Conservation (phyloP, 1,140 invertebrate genomes). For the Drosophila suzukii region DNA sequence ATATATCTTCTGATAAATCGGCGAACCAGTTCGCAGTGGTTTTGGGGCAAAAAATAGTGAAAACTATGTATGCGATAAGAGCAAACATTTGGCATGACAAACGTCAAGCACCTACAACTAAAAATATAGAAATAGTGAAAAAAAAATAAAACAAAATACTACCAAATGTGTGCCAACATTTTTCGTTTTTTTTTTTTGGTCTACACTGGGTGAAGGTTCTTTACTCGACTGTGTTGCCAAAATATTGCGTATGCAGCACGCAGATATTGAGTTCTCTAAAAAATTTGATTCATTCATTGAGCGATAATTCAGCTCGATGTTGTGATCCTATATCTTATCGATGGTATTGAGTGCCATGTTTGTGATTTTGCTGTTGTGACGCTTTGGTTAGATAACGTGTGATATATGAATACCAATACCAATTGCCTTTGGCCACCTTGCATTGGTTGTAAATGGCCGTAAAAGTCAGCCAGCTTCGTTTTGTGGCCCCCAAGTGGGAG, state of each 20-base stretch:
- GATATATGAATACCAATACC: conserved; percentile 2
- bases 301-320: conserved; percentile 23
- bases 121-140: conserved; percentile 51
- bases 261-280: conserved; percentile 3
- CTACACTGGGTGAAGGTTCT: conserved; percentile 74
- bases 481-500: neutral
- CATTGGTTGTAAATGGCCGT: conserved; percentile 22
- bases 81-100: conserved; percentile 51
- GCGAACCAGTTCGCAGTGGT: conserved; percentile 30
- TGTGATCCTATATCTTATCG: conserved; percentile 59
- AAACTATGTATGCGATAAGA: conserved; percentile 49
- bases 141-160: conserved; percentile 57
- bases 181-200: conserved; percentile 1
- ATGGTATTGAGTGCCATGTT: conserved; percentile 18
- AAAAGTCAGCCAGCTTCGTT: conserved; percentile 1
- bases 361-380: conserved; percentile 42
- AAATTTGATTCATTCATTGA: conserved; percentile 46
- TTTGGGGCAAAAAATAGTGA: conserved; percentile 22
- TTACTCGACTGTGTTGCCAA: conserved; percentile 30
- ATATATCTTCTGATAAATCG: conserved; percentile 38
- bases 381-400: conserved; percentile 24
- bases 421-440: conserved; percentile 2
- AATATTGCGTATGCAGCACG: conserved; percentile 37
- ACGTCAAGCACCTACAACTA: conserved; percentile 39
- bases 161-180: conserved; percentile 54